Evolutionary conservation across 2,888 invertebrate genomes (phyloP).

Genomic region (Xestoiulus laeticollis): DNA sequence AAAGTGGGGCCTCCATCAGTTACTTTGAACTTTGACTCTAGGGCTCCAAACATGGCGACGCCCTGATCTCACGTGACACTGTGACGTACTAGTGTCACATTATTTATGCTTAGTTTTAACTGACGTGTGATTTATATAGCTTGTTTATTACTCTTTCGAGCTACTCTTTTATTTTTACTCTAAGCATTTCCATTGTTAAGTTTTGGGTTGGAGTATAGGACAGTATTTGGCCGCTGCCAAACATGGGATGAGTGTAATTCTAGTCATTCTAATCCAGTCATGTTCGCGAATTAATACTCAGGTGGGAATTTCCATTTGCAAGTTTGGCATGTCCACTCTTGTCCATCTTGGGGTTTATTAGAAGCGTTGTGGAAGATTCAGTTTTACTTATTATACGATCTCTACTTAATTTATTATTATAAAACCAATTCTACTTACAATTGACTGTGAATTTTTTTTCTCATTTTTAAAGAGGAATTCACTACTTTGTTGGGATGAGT

Average conservation of each 20-base stretch:
- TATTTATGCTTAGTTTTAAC: not conserved
- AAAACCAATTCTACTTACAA: not conserved
- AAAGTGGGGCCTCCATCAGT: too few species aligned
- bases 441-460: not conserved
- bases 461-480: not conserved
- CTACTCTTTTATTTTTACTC: not conserved
- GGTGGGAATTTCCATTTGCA: not conserved
- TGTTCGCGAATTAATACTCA: not conserved
- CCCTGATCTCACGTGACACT: not conserved
- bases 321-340: not conserved
- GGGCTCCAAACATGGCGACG: not conserved
- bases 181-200: constrained; percentile 2
- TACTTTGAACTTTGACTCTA: not conserved
- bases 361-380: not conserved
- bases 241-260: constrained; percentile 11
- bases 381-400: not conserved
- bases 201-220: not conserved
- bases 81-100: not conserved
- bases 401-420: constrained; percentile 20
- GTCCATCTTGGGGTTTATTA: not conserved
- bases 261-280: constrained; percentile 29
- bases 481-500: not conserved
- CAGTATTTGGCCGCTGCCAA: not conserved
- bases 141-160: not conserved
- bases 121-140: not conserved